Base-by-base conservation (phyloP, 2,113 vertebrate species). In the Scopus umbretta region DNA sequence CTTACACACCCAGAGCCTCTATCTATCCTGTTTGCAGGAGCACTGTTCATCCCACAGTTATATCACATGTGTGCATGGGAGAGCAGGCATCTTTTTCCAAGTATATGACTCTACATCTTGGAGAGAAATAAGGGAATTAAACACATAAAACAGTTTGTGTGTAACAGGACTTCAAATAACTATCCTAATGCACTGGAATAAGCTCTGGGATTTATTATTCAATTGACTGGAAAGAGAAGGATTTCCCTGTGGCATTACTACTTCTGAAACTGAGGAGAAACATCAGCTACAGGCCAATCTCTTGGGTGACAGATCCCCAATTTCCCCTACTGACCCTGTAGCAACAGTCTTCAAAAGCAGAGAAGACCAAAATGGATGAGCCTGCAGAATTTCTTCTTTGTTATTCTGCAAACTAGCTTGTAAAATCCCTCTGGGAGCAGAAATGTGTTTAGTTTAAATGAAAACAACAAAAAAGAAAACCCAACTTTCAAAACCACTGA, bases 151-250 rank as follows among this genome's bases (percentile, higher is more conserved):
- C 45, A 21, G 47, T 82, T 81, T 16, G 19, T 71, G 55, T 80
- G 23, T 87, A 88, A 89, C 63, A 80, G 45, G 56, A 90, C 61
- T 94, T 92, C 86, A 96, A 92, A 96, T 25, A 85, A 73, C 84
- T 95, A 81, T 61, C 83, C 92, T 91, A 80, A 91, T 67, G 68
- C 83, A 72, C 74, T 95, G 66, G 25, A 90, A 75, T 87, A 87
- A 89, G 43, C 92, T 85, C 67, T 90, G 53, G 86, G 66, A 87
- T 84, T 92, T 94, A 90, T 97, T 97, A 91, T 85, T 94, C 84
- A 96, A 89, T 79, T 92, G 83, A 94, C 70, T 81, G 50, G 68
- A 91, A 93, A 72, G 43, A 68, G 42, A 65, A 93, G 63, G 76
- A 78, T 81, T 94, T 91, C 94, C 82, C 89, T 68, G 65, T 87